phyloP scores from a whole-genome alignment of 2,888 invertebrate genomes.

The Prenolepis imparis region DNA sequence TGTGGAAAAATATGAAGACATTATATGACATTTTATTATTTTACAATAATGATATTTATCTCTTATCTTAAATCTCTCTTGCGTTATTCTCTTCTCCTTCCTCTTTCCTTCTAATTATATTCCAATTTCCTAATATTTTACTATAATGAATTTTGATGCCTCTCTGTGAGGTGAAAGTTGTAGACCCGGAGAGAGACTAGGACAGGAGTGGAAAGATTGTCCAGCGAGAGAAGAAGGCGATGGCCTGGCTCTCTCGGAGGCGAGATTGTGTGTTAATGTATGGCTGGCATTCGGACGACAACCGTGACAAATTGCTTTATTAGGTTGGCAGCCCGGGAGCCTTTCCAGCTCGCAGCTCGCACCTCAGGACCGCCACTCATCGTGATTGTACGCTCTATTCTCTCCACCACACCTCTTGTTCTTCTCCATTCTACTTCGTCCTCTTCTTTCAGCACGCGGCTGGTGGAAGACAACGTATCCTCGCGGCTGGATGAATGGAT shows the following conservation, averaged over 20 bases:
- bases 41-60: neutral
- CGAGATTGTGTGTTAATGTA: constrained; percentile 86
- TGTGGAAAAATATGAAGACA: neutral
- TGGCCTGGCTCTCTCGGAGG: constrained; percentile 73
- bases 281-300: constrained; percentile 86
- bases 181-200: constrained; percentile 52
- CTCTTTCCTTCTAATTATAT: neutral
- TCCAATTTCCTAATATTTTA: neutral
- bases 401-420: constrained; percentile 74
- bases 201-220: constrained; percentile 59
- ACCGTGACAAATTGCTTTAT: constrained; percentile 86
- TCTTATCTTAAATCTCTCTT: neutral
- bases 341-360: constrained; percentile 80
- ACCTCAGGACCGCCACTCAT: constrained; percentile 80
- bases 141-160: constrained; percentile 1
- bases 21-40: neutral
- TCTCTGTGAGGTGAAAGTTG: constrained; percentile 57
- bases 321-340: constrained; percentile 85
- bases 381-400: constrained; percentile 82
- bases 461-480: constrained; percentile 74
- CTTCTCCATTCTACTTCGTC: constrained; percentile 62
- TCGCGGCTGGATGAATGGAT: constrained; percentile 75
- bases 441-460: constrained; percentile 70
- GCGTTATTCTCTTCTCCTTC: neutral
- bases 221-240: constrained; percentile 63